phyloP scores from a whole-genome alignment of 2,888 invertebrate species.

The Coleophora flavipennella region DNA sequence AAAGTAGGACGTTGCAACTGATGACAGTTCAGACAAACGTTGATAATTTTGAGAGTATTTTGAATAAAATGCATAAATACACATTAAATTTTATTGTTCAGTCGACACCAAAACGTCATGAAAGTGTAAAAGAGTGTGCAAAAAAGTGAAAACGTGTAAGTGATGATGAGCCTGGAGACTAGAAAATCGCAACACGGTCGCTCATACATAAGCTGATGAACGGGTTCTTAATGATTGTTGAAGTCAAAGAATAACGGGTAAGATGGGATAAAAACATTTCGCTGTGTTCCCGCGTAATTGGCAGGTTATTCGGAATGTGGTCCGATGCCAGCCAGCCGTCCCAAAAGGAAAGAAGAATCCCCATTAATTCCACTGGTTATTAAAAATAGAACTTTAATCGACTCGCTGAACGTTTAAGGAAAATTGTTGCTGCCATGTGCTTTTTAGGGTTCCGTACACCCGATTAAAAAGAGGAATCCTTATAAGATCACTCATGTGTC shows the following conservation, averaged over 20 bases:
- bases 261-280: conserved; percentile 44
- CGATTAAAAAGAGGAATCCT: no score
- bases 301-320: conserved; percentile 56
- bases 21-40: conserved; percentile 27
- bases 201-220: conserved; percentile 40
- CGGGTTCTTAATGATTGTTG: conserved; percentile 57
- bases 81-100: conserved; percentile 61
- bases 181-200: conserved; percentile 61
- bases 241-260: conserved; percentile 60
- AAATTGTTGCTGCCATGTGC: conserved; percentile 10
- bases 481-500: no score
- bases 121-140: conserved; percentile 30
- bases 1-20: conserved; percentile 26
- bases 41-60: conserved; percentile 33
- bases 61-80: conserved; percentile 56
- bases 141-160: conserved; percentile 47
- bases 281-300: conserved; percentile 57
- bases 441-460: no score
- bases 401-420: conserved; percentile 11
- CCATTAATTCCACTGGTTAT: conserved; percentile 43
- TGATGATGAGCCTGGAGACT: conserved; percentile 26
- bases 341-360: conserved; percentile 48
- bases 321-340: conserved; percentile 43
- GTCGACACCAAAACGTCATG: conserved; percentile 61
- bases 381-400: conserved; percentile 55